Percentiles rank a stretch among this genome's conserved stretches.
These are phyloP conservation scores for Xyrichtys novacula DNA, from an alignment of 2,797 vertebrate species.

Conservation along the genomic window DNA sequence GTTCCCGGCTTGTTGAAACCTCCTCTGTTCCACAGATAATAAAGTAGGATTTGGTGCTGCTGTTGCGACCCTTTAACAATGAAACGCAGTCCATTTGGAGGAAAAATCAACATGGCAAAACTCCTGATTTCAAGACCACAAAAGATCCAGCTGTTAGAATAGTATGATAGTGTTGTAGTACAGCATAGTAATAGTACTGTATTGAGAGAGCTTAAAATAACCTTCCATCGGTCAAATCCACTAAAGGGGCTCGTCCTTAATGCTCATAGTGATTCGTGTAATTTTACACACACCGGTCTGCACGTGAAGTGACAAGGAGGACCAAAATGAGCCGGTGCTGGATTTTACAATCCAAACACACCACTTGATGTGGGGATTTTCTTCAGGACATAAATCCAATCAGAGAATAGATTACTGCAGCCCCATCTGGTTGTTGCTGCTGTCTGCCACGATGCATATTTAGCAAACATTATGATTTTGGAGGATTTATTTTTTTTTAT, in stretches of 20 bases:
- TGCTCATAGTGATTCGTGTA: slow-evolving; percentile 28
- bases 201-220: slow-evolving; percentile 24
- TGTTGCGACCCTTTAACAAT: too few relatives aligned
- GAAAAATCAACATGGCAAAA: background rate
- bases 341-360: slow-evolving; percentile 41
- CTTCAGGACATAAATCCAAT: slow-evolving; percentile 64
- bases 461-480: background rate
- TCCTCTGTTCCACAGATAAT: slow-evolving; percentile 4
- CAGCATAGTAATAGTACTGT: too few relatives aligned
- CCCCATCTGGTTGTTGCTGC: slow-evolving; percentile 46
- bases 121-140: background rate
- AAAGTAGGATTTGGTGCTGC: slow-evolving; percentile 21
- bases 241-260: slow-evolving; percentile 32
- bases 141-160: background rate
- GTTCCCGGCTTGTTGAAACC: slow-evolving; percentile 20
- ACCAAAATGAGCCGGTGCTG: slow-evolving; percentile 17
- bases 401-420: slow-evolving; percentile 59
- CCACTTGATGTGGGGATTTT: slow-evolving; percentile 52
- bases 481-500: too few relatives aligned
- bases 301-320: slow-evolving; percentile 38
- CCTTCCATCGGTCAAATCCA: slow-evolving; percentile 19
- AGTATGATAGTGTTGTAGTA: too few relatives aligned
- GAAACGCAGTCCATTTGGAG: background rate
- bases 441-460: slow-evolving; percentile 16
- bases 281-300: slow-evolving; percentile 29